Base-by-base conservation (phyloP, 2,113 vertebrate species). In the Mesembrinibis cayennensis region DNA sequence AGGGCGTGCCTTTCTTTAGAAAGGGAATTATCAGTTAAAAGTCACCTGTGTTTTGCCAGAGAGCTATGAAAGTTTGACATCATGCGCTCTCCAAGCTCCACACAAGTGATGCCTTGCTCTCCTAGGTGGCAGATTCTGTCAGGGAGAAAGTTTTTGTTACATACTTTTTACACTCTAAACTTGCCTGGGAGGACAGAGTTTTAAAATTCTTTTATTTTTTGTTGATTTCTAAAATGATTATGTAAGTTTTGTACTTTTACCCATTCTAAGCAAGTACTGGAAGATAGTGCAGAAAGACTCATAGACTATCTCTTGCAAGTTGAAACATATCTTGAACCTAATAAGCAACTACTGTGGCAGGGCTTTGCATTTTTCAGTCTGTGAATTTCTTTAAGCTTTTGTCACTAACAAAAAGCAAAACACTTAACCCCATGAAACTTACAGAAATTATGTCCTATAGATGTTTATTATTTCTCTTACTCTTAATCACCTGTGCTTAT, bases 251-350 rank as follows among this genome's bases (percentile, higher is more conserved):
- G 9, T 25, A 63, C 7, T 61, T 79, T 89, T 79, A 52, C 27
- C 22, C 5, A 13, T 56, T 67, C 40, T 67, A 58, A 89, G 38
- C 81, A 47, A 63, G 3, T 72, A 40, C 16, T 80, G 27, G 11
- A 49, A 89, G 22, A 78, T 1, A 27, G 63, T 15, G 38, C 56
- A 47, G 88, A 91, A 87, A n/a, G 13, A 29, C 49, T 55, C 14
- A 13, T 18, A 87, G 30, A 21, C 44, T 55, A 34, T 87, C 7
- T 74, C 9, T 82, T 88, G 5, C 17, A 62, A 72, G 45, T 56
- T 83, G 45, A 97, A 95, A 87, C 5, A 3, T 52, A 74, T 67
- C 26, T 49, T 91, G 56, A 96, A 94, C 29, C 93, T 92, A 89
- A 80, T 53, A 87, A 94, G 17, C 42, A 71, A 58, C 78, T 77